These are phyloP conservation scores for Pollimyrus isidori DNA, from an alignment of 2,113 vertebrate species.

Conservation along the genomic window DNA sequence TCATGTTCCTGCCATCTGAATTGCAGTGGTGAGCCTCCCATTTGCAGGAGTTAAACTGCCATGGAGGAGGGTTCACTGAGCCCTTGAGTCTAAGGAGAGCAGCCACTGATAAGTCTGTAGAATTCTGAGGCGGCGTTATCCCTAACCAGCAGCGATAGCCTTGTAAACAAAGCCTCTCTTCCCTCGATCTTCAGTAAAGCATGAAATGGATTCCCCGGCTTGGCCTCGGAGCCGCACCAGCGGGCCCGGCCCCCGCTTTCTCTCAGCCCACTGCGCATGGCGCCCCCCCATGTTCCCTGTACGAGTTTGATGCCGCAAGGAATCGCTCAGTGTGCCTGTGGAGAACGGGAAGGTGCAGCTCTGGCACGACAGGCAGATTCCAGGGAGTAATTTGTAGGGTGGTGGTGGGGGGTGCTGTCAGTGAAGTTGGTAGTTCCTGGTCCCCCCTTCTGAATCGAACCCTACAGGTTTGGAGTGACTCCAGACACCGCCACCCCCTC, in stretches of 20 bases:
- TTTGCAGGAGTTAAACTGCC: not conserved
- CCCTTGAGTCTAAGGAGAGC: not conserved
- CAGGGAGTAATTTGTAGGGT: not conserved
- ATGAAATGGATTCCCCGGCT: constrained; percentile 19
- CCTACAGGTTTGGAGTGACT: constrained; percentile 2
- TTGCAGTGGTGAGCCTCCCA: not conserved
- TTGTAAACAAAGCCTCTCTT: constrained; percentile 21
- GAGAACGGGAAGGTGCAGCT: no score
- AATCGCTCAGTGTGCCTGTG: not conserved
- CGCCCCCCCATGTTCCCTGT: not conserved
- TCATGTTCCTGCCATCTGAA: not conserved
- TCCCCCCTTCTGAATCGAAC: constrained; percentile 1
- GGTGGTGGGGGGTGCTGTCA: not conserved
- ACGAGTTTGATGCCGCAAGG: not conserved
- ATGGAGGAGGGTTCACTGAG: not conserved
- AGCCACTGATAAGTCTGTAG: not conserved
- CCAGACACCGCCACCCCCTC: not conserved
- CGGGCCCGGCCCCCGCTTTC: not conserved
- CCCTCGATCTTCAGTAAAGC: constrained; percentile 13
- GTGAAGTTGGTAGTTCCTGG: constrained; percentile 7
- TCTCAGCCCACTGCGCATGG: not conserved
- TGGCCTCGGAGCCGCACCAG: not conserved
- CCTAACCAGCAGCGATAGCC: constrained; percentile 15
- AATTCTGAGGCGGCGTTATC: constrained; percentile 12
- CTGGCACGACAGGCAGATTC: not conserved